Conservation (phyloP, 2,888 invertebrate species). For the Drosophila vallismaia region DNA sequence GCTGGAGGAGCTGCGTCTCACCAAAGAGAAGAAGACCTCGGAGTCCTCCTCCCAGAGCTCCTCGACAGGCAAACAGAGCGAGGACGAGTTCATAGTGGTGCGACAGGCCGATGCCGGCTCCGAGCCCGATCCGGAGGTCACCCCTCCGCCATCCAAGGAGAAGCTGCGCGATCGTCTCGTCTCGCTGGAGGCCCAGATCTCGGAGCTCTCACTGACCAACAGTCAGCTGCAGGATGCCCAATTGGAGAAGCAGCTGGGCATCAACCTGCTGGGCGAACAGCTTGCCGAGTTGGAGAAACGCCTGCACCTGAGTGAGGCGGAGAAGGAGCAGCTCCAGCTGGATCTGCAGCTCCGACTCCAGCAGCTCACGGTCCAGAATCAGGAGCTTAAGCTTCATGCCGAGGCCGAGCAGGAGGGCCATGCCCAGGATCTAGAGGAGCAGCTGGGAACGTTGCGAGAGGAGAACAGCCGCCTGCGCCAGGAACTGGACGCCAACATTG, state of each 20-base stretch:
- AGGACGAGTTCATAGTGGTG: constrained; percentile 81
- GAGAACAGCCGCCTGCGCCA: constrained; percentile 73
- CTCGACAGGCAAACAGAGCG: constrained; percentile 79
- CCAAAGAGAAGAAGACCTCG: constrained; percentile 77
- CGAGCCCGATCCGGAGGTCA: constrained; percentile 55
- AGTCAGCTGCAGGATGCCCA: constrained; percentile 76
- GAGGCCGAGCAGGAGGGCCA: constrained; percentile 78
- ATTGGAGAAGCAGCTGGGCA: constrained; percentile 75
- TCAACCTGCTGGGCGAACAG: constrained; percentile 72
- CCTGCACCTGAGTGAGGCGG: constrained; percentile 69
- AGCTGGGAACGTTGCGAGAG: constrained; percentile 62
- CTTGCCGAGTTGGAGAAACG: constrained; percentile 72
- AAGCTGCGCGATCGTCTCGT: constrained; percentile 82
- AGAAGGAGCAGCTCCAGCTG: constrained; percentile 77
- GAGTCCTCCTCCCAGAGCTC: constrained; percentile 75
- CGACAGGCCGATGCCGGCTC: constrained; percentile 74
- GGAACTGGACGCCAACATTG: constrained; percentile 68
- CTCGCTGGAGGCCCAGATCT: constrained; percentile 72
- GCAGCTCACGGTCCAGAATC: constrained; percentile 75
- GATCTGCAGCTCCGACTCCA: constrained; percentile 77
- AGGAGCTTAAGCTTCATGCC: constrained; percentile 74
- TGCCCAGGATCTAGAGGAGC: constrained; percentile 71
- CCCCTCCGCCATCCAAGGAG: constrained; percentile 72
- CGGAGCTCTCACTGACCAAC: constrained; percentile 73
- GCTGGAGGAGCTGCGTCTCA: constrained; percentile 68